Conservation (phyloP, 2,888 invertebrate species). For the Tolmerus cingulatus region DNA sequence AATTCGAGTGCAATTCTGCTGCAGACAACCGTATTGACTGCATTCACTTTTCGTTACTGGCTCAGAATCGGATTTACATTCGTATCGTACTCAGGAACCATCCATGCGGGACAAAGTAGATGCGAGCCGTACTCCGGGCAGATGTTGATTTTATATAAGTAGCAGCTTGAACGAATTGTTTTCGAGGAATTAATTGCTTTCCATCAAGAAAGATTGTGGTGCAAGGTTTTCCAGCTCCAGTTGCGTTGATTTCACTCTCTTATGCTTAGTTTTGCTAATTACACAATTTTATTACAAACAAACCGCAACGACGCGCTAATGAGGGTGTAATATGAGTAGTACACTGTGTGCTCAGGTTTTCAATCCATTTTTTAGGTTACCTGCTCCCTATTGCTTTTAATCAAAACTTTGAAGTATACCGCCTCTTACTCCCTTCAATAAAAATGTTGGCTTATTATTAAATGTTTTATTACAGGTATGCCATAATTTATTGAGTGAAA, state of each 20-base stretch:
- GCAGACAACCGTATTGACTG: neutral
- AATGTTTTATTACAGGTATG: too few relatives aligned
- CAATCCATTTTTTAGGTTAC: neutral
- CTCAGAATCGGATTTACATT: neutral
- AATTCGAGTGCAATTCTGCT: neutral
- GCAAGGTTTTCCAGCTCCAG: neutral
- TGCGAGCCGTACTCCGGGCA: neutral
- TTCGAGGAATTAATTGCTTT: neutral
- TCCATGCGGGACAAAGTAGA: neutral
- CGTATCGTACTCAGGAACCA: neutral
- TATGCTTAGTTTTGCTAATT: neutral
- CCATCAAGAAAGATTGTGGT: neutral
- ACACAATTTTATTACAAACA: neutral
- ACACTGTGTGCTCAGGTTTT: neutral
- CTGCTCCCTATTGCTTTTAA: neutral
- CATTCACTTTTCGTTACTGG: neutral
- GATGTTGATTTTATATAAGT: neutral
- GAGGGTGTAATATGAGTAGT: neutral
- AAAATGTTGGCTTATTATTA: too few relatives aligned
- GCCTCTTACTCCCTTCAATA: too few relatives aligned
- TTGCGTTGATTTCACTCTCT: neutral
- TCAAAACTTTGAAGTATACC: too few relatives aligned
- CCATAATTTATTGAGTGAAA: too few relatives aligned
- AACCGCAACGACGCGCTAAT: neutral
- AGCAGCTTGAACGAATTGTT: neutral